Percentiles rank a stretch among this genome's conserved stretches.
Evolutionary conservation across 2,113 vertebrate genomes (phyloP).

Genomic region (Osmerus mordax): DNA sequence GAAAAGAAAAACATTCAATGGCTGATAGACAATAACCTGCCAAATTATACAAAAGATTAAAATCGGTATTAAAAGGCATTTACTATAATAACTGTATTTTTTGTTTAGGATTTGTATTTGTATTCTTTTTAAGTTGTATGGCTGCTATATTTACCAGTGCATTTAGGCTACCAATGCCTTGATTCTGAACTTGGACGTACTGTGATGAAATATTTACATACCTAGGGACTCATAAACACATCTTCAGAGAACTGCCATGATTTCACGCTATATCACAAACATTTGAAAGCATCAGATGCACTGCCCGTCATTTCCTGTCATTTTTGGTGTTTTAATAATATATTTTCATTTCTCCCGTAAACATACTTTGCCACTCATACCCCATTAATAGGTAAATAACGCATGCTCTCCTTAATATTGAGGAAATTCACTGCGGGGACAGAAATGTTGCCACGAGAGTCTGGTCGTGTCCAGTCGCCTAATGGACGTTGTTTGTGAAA

Average conservation of each 20-base stretch:
- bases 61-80: too few species aligned
- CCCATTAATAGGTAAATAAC: slow-evolving; percentile 70
- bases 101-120: background rate
- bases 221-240: slow-evolving; percentile 81
- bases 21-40: too few species aligned
- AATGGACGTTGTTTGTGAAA: background rate
- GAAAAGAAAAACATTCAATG: too few species aligned
- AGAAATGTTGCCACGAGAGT: background rate
- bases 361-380: slow-evolving; percentile 71
- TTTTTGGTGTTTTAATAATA: slow-evolving; percentile 74
- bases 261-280: slow-evolving; percentile 76
- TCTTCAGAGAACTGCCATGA: slow-evolving; percentile 72
- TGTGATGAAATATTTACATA: slow-evolving; percentile 85
- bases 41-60: too few species aligned
- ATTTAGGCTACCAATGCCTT: background rate
- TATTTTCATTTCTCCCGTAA: slow-evolving; percentile 56
- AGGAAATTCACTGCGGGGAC: background rate
- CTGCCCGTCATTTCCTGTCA: slow-evolving; percentile 68
- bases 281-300: slow-evolving; percentile 68
- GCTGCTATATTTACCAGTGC: slow-evolving; percentile 9
- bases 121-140: background rate
- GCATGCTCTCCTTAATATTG: slow-evolving; percentile 6
- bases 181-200: slow-evolving; percentile 59
- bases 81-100: background rate
- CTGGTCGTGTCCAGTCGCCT: background rate